A percentile compares a stretch with the other conserved stretches of the same genome.
These are phyloP conservation scores for Piprites chloris DNA, from an alignment of 2,113 vertebrate species.

Conservation along the genomic window DNA sequence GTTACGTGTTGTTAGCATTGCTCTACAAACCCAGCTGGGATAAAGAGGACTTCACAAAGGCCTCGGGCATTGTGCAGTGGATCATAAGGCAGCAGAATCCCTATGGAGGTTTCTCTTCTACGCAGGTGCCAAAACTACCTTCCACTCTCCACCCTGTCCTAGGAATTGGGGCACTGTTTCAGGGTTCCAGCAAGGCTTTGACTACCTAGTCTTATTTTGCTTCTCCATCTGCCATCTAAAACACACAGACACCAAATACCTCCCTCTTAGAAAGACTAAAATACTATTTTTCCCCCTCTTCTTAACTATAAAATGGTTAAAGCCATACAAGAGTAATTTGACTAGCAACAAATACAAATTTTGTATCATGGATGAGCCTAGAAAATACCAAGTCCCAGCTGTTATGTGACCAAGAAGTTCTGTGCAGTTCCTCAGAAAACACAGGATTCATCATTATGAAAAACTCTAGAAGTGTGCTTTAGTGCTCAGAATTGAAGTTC, in stretches of 20 bases:
- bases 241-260: neutral
- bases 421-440: neutral
- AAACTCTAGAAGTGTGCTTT: neutral
- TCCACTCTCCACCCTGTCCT: neutral
- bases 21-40: constrained; percentile 61
- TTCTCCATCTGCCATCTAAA: neutral
- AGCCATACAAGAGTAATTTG: neutral
- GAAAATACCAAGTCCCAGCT: neutral
- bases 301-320: neutral
- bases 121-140: constrained; percentile 72
- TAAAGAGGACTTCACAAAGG: constrained; percentile 64
- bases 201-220: neutral
- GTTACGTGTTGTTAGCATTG: constrained; percentile 77
- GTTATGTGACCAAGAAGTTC: neutral
- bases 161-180: neutral
- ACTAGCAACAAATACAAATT: neutral
- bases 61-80: constrained; percentile 79
- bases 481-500: neutral
- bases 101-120: constrained; percentile 84
- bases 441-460: neutral
- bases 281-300: rapidly evolving
- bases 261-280: neutral
- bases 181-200: neutral
- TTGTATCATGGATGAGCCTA: rapidly evolving
- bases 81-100: constrained; percentile 81